Base-by-base conservation (phyloP, 1,140 invertebrate species). In the Nephila pilipes region DNA sequence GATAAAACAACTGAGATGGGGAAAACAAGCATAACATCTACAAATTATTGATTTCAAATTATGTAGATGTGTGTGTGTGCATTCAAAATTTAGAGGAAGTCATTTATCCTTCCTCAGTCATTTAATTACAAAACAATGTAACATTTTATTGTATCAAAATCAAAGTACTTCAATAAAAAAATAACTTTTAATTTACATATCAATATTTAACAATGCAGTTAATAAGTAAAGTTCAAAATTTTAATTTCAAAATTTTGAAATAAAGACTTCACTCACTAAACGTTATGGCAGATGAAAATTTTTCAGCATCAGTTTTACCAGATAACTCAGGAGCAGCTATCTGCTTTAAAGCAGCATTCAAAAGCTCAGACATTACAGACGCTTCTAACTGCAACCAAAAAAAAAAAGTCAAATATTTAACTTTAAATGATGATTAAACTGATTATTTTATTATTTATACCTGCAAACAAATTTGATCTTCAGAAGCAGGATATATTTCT, bases 251-350 rank as follows among this genome's bases (percentile, higher is more conserved):
- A 46, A 29, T 16, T 29, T 29, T 14, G 12, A 14, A 55, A 22
- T 14, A 83, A 83, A 55, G 10, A 55, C 10, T 46, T 18, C 46
- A n/a, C 89, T 83, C 60, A 91, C 89, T 91, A 25, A 91, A 91
- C 3, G 25, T 25, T 6, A 91, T 83, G 46, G 79, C 75, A n/a
- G 88, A 65, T 29, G 89, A 83, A 20, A 25, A 60, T 83, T 91
- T 85, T 14, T 85, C 90, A 63, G 80, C 16, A 12, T 91, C 75
- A 8, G 32, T 18, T 83, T 81, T 83, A 14, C 65, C 38, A 46
- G 80, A 55, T 25, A 29, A 16, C 54, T 91, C 89, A n/a, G 55
- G 18, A 18, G 79, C 10, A 46, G n/a, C 14, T 29, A 83, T 38
- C 54, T 60, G 57, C 22, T 91, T 91, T 10, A 60, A 25, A 91